phyloP scores from a whole-genome alignment of 2,113 vertebrate species.

The Conger conger region DNA sequence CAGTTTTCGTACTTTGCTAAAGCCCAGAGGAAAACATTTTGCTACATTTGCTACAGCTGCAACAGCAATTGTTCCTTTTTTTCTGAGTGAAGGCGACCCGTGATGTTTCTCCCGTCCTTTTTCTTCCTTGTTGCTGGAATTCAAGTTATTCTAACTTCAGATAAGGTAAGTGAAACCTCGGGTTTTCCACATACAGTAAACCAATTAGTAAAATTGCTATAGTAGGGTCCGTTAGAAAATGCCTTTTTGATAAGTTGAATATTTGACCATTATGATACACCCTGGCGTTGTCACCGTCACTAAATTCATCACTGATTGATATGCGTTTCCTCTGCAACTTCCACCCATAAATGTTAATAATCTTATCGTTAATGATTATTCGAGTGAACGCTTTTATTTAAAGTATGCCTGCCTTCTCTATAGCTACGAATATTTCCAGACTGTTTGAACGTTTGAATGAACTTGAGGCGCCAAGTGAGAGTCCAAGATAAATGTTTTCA shows the following conservation, averaged over 20 bases:
- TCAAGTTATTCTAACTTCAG: constrained; percentile 55
- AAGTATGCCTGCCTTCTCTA: too few relatives aligned
- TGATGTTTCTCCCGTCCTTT: constrained; percentile 70
- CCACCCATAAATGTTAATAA: too few relatives aligned
- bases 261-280: background rate
- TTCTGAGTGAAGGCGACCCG: constrained; percentile 52
- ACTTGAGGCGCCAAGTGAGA: constrained; percentile 6
- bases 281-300: background rate
- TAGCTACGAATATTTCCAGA: background rate
- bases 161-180: constrained; percentile 57
- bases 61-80: constrained; percentile 19
- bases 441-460: constrained; percentile 26
- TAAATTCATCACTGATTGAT: background rate
- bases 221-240: background rate
- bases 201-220: background rate
- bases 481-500: constrained; percentile 33
- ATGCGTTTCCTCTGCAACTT: background rate
- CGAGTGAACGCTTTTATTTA: too few relatives aligned
- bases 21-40: background rate
- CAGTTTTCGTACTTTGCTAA: background rate
- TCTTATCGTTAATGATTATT: too few relatives aligned
- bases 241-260: background rate
- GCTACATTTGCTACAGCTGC: background rate
- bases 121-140: constrained; percentile 62
- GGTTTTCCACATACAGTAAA: background rate